Base-by-base conservation (phyloP, 2,888 invertebrate species). In the Trachelus tabidus region DNA sequence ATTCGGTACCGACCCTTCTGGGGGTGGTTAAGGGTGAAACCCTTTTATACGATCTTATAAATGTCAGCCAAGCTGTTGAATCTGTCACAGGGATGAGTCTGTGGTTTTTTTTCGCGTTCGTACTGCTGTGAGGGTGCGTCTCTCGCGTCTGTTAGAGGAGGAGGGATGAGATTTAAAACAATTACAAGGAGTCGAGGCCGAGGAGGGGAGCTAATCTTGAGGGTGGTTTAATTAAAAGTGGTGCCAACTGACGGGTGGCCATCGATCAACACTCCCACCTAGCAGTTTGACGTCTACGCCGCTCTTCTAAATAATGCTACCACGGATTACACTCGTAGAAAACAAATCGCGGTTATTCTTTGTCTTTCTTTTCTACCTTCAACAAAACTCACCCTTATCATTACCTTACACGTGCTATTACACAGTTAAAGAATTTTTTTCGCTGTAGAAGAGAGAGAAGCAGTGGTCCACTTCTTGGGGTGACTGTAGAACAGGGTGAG, bases 181-280 rank as follows among this genome's bases (percentile, higher is more conserved):
- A 91, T 91, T 91, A 91, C 89, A 90, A 88, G 89, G 86, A 88
- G 83, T 83, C 83, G 81, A 78, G 81, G 76, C 76, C 79, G 79
- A 85, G 81, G 85, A 85, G 87, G 87, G 87, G 89, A 89, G 89
- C 91, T 91, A 91, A 91, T 91, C 91, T 91, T 89, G 90, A 90
- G 91, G 91, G 91, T 82, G 90, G 87, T 91, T 91, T 91, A 91
- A 91, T 91, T 91, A 91, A 91, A 91, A 91, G 91, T 90, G 89
- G 87, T 90, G 89, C 91, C 91, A 91, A 91, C 91, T 90, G 91
- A 91, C 90, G 91, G 90, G 90, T 89, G 88, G 89, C 90, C 89
- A 91, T 91, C 91, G 91, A 91, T 91, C 91, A 91, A 91, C 90
- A 88, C 87, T 86, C 86, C 84, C 83, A 79, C 82, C 78, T 81